Conservation (phyloP, 2,797 vertebrate species). For the Podarcis siculus region DNA sequence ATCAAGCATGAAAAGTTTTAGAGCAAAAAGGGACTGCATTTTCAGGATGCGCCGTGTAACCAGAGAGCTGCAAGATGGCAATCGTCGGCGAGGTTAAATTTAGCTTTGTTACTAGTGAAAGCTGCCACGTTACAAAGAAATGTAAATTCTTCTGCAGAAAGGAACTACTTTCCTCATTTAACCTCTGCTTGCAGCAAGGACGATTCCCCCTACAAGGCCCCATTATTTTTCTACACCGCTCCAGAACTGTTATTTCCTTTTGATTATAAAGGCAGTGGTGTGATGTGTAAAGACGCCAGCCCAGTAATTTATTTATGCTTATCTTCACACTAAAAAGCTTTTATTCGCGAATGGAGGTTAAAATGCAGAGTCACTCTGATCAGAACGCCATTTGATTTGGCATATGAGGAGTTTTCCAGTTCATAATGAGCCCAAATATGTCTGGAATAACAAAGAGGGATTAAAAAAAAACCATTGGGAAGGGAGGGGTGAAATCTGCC, state of each 20-base stretch:
- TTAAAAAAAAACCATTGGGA: neutral
- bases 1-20: constrained; percentile 32
- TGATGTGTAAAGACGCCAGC: constrained; percentile 19
- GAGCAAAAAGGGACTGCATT: constrained; percentile 19
- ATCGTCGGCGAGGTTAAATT: constrained; percentile 40
- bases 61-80: neutral
- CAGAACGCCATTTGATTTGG: constrained; percentile 9
- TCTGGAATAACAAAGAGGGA: constrained; percentile 2
- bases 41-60: constrained; percentile 26
- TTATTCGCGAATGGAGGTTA: constrained; percentile 48
- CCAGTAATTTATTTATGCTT: constrained; percentile 41
- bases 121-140: constrained; percentile 48
- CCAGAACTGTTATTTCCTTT: constrained; percentile 38
- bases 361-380: constrained; percentile 31
- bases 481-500: neutral
- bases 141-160: constrained; percentile 51
- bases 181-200: constrained; percentile 56
- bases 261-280: neutral
- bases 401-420: constrained; percentile 12
- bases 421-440: constrained; percentile 26
- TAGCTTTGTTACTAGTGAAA: constrained; percentile 53
- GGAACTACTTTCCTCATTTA: constrained; percentile 42
- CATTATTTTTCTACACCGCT: constrained; percentile 40
- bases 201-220: constrained; percentile 53
- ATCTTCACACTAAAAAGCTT: constrained; percentile 37